Evolutionary conservation across 92 coral and sea anemone genomes (phyloP), one percentile per base, ranked within the genome.

Genomic region (Metridium senile): DNA sequence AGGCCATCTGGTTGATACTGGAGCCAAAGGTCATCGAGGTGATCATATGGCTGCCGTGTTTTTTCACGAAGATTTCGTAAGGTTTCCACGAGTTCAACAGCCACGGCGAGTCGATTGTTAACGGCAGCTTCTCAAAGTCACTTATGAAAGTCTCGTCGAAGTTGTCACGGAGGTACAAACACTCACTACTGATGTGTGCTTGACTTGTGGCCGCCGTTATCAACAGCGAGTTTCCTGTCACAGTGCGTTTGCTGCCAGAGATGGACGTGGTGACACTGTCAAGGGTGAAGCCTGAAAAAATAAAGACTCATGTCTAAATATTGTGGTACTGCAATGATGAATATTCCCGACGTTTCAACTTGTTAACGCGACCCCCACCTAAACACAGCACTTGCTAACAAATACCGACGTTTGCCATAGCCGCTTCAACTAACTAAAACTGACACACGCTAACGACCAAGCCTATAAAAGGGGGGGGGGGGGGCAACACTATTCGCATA

Each of bases 51-150:
- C 8, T 4, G 49, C 49, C 49, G 49, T 39, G 13, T 13, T 39
- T 39, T 39, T 39, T 39, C 49, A 39, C 8, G 49, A 39, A 39
- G 4, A 52, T 26, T 11, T 46, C 70, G 46, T 82, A 82, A 10
- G 23, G 31, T 27, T 20, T 2, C 84, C 86, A 82, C 11, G 74
- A 61, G 21, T 17, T 20, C 21, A 7, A 2, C 11, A 11, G 16
- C 54, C 63, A 47, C 1, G 86, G 86, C 4, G 23, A 1, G 0
- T 22, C 26, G 27, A 82, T 65, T 11, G 27, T 31, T 16, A 26
- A 25, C 9, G 85, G 85, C 13, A 81, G 57, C 19, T 32, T 11
- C 22, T 52, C 22, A 23, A 82, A 54, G 49, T 66, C 84, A 11
- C 0, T n/a, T n/a, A 65, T 0, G 39, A 76, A 82, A 1, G 11